These are phyloP conservation scores for Procambarus virginalis DNA, from an alignment of 1,140 invertebrate genomes.

Conservation along the genomic window DNA sequence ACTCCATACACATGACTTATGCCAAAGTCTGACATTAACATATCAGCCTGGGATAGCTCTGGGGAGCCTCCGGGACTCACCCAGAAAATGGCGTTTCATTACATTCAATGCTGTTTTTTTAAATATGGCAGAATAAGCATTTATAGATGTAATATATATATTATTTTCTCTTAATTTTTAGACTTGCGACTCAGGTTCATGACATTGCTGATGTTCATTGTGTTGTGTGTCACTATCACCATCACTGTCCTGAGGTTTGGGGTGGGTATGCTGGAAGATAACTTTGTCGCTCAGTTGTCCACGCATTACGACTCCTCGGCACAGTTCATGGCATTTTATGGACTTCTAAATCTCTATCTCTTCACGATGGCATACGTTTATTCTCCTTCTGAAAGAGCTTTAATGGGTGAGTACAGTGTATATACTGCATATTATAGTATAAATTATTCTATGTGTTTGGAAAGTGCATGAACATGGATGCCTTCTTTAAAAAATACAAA, in stretches of 20 bases:
- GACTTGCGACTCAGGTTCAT: constrained; percentile 94
- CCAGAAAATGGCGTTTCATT: too few species aligned
- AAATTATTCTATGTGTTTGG: too few species aligned
- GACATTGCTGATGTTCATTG: constrained; percentile 88
- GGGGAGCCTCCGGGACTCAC: too few species aligned
- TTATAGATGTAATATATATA: too few species aligned
- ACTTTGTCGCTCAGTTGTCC: constrained; percentile 85
- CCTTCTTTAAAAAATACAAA: too few species aligned
- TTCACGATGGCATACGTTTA: constrained; percentile 96
- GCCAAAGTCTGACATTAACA: too few species aligned
- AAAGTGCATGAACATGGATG: too few species aligned
- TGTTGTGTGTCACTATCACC: constrained; percentile 84
- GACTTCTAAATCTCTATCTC: constrained; percentile 95
- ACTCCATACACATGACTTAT: too few species aligned
- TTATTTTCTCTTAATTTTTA: constrained; percentile 73
- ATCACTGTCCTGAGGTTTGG: constrained; percentile 88
- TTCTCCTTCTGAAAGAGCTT: constrained; percentile 81
- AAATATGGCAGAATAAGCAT: too few species aligned
- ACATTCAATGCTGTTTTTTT: too few species aligned
- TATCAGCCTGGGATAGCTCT: too few species aligned
- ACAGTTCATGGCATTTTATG: constrained; percentile 96
- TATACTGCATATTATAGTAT: neutral
- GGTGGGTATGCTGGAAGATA: constrained; percentile 90
- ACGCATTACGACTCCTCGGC: constrained; percentile 85
- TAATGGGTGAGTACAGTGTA: constrained; percentile 81